Base-by-base conservation (phyloP, 2,113 vertebrate species). In the Eretmochelys imbricata region DNA sequence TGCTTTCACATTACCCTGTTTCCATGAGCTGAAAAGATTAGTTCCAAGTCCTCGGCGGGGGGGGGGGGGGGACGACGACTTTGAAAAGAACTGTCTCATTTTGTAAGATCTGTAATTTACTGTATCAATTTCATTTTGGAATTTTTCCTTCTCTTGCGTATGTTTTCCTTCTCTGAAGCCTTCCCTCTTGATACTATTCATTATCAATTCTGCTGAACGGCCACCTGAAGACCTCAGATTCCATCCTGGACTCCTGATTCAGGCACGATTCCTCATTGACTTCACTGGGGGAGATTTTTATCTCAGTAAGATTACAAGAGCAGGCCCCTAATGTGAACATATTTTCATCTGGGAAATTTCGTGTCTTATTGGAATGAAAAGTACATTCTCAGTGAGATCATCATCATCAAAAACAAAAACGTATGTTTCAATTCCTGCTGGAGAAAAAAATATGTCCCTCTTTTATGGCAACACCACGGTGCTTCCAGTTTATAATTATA, bases 211-310 rank as follows among this genome's bases (percentile, higher is more conserved):
- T 85, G 13, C 81, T 38, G 88, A 91, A 85, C 25, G 88, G 80
- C 69, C 92, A 65, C 54, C 79, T 88, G 62, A 87, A 54, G 91
- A 88, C 82, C 20, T 65, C 48, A 76, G 24, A 6, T 14, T 93
- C 8, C 35, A 80, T 93, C 87, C 54, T 90, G 86, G 59, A 90
- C 51, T 86, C 89, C 82, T 89, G 54, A 84, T 88, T 82, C 87
- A 80, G 46, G 38, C 75, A 91, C 80, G 87, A 80, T 25, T 95
- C 86, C 29, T 84, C 25, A 13, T 0, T 46, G 59, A 84, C 88
- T 92, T 91, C 4, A 10, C 62, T 29, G 85, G 62, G 29, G 12
- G 27, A 29, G 79, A 95, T 5, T 51, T 93, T 88, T 87, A 89
- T 78, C 31, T 75, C 54, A 95, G 27, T 25, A 55, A 82, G 27